Evolutionary conservation across 2,888 invertebrate species (phyloP).

Genomic region (Ophonus ardosiacus): DNA sequence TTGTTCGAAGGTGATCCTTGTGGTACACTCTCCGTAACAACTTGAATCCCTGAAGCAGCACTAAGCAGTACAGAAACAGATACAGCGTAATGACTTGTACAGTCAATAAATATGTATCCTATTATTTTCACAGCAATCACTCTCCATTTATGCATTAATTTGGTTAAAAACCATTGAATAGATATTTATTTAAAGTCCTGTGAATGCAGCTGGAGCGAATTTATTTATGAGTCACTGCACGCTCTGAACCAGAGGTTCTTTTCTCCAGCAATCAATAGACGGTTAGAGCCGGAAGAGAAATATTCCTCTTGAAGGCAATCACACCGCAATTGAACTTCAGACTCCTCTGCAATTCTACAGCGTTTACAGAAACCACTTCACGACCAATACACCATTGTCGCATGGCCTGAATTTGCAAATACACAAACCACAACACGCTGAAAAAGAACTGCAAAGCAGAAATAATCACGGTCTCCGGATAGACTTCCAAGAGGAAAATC

Average conservation of each 20-base stretch:
- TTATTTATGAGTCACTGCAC: conserved; percentile 39
- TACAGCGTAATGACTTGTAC: too few relatives aligned
- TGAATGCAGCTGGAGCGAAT: neutral
- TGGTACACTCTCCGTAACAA: too few relatives aligned
- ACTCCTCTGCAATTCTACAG: conserved; percentile 1
- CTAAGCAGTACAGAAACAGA: too few relatives aligned
- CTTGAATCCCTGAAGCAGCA: too few relatives aligned
- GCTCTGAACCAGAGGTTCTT: conserved; percentile 49
- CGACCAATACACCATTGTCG: neutral
- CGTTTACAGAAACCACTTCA: conserved; percentile 22
- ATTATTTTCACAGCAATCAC: too few relatives aligned
- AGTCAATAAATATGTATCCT: too few relatives aligned
- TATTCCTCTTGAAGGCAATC: conserved; percentile 42
- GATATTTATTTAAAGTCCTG: neutral
- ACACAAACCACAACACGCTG: neutral
- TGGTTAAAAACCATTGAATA: neutral
- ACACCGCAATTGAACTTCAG: conserved; percentile 27
- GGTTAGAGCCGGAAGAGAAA: conserved; percentile 42
- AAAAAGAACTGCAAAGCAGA: too few relatives aligned
- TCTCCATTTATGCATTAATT: neutral
- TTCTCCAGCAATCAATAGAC: conserved; percentile 48
- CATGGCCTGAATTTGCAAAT: neutral
- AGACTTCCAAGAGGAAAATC: too few relatives aligned
- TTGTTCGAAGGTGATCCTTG: too few relatives aligned
- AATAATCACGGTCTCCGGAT: too few relatives aligned